phyloP scores from a whole-genome alignment of 23 tunicate species.

The Phallusia fumigata region DNA sequence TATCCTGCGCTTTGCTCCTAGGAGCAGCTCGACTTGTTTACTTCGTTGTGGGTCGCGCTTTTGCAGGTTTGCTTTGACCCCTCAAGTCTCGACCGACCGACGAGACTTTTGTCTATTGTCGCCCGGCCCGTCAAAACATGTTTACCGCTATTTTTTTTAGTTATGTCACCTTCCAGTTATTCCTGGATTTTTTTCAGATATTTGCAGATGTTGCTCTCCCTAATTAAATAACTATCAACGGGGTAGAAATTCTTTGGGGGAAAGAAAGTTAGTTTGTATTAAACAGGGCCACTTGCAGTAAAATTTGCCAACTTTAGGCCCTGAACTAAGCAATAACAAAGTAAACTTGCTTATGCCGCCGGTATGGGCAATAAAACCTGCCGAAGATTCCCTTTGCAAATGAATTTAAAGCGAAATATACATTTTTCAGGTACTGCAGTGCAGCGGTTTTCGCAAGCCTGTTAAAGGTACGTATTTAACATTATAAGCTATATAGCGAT shows the following conservation, averaged over 20 bases:
- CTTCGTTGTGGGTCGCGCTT: not conserved
- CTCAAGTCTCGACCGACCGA: not conserved
- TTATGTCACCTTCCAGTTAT: not conserved
- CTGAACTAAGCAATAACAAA: no score
- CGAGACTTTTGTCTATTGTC: not conserved
- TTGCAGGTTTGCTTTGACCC: conserved; percentile 1
- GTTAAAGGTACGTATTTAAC: conserved; percentile 8
- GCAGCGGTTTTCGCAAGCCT: conserved; percentile 20
- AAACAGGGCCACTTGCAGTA: no score
- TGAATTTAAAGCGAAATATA: no score
- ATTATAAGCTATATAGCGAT: not conserved
- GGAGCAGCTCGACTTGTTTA: not conserved
- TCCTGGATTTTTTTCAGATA: not conserved
- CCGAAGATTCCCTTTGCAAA: no score
- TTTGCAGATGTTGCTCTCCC: not conserved
- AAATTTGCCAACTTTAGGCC: no score
- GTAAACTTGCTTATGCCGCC: no score
- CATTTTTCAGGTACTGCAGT: conserved; percentile 19
- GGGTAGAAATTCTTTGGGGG: no score
- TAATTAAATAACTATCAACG: no score
- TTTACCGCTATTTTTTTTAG: not conserved
- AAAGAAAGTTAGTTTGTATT: no score
- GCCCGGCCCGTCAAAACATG: not conserved
- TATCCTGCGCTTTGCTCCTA: not conserved
- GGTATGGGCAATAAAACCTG: no score